Evolutionary conservation across 1,140 invertebrate genomes (phyloP), one percentile per base, ranked within the genome.

Genomic region (Hermatobates lingyangjiaoensis): DNA sequence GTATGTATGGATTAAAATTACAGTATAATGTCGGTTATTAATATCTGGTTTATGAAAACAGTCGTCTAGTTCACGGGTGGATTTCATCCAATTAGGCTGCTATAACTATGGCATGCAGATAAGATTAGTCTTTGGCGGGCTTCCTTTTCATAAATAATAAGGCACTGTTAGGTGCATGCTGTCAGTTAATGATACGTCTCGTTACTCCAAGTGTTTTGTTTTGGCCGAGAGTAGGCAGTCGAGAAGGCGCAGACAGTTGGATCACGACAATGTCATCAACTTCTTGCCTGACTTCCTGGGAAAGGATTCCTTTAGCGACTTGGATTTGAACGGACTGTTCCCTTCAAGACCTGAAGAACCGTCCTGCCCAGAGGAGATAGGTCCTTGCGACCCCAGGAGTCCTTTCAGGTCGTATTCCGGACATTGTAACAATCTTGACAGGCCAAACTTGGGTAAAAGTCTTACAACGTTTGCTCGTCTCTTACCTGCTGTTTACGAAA

Each of bases 381-480:
- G 69, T 0, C 66, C 75, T 4, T 96, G 91, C 59, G 84, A 95
- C 61, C 74, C 84, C 1, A 80, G 75, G 0, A 74, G 74, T 0
- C 83, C 82, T 0, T 95, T 85, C 67, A 74, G 90, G 55, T 82
- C 81, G 0, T 72, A 80, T 27, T 85, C 83, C 0, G 91, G 90
- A 2, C 80, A 88, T 58, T 96, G 91, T 60, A 96, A 95, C 61
- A 95, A 95, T 63, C 64, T 94, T 4, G 72, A 81, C 12, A 83
- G 89, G 61, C 89, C 90, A 0, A 79, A 76, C 53, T 77, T 83
- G 54, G 91, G 87, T 2, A 86, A 87, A 62, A 82, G 81, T 57
- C 68, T 90, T 53, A 87, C 84, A 0, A 85, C 86, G 0, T 91
- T 94, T 63, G 80, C 86, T 0, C 74, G 91, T 57, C 69, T 94